A percentile compares a stretch with the other conserved stretches of the same genome.
phyloP scores from a whole-genome alignment of 1,140 invertebrate genomes.

The Philopotamus ludificatus region DNA sequence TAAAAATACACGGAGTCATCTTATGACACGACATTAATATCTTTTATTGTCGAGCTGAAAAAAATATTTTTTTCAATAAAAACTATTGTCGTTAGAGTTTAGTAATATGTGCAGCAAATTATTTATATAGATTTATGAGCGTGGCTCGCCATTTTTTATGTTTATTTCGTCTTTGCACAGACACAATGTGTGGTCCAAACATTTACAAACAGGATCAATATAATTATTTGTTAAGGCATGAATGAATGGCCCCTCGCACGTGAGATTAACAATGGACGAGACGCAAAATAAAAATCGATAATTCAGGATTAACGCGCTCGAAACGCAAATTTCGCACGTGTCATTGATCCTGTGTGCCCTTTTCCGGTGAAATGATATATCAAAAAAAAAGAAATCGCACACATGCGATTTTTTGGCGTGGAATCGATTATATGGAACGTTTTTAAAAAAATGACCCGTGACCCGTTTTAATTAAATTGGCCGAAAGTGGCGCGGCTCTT shows the following conservation, averaged over 20 bases:
- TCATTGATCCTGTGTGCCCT: background rate
- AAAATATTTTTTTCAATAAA: background rate
- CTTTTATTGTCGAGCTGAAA: background rate
- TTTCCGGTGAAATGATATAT: background rate
- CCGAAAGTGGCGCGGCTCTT: background rate
- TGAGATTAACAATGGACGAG: constrained; percentile 9
- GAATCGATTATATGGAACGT: no score
- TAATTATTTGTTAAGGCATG: background rate
- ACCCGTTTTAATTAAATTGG: constrained; percentile 2
- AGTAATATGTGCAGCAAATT: constrained; percentile 12
- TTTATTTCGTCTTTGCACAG: background rate
- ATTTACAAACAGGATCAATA: constrained; percentile 15
- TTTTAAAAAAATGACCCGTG: constrained; percentile 3
- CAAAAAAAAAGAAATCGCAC: no score
- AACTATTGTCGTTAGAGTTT: background rate
- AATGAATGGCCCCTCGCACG: constrained; percentile 15
- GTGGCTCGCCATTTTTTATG: constrained; percentile 16
- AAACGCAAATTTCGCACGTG: background rate
- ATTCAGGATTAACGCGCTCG: background rate
- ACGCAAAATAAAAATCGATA: background rate
- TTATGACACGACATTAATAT: no score
- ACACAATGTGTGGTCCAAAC: constrained; percentile 8
- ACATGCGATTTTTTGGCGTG: no score
- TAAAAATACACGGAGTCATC: no score
- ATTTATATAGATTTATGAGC: constrained; percentile 21